Base-by-base conservation (phyloP, 2,113 vertebrate genomes). In the Lethenteron reissneri region DNA sequence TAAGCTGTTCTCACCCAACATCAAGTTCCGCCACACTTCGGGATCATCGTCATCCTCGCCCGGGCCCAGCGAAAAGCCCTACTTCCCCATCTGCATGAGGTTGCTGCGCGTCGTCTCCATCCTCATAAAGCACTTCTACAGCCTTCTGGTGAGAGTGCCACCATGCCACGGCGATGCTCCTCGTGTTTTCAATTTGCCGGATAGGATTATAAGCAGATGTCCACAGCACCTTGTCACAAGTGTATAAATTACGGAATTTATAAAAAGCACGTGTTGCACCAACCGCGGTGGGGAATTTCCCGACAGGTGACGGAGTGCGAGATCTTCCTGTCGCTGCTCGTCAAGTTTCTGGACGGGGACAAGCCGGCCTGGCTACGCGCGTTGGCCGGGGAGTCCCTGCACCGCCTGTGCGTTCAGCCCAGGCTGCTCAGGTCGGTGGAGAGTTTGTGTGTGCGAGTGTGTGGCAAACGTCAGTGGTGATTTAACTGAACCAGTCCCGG, bases 1-100 rank as follows among this genome's bases (percentile, higher is more conserved):
- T 80, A 99, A 99, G 79, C 92, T 99, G 68, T 99, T 99, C 80
- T 99, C 94, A 57, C 94, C 94, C 78, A 99, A 99, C 84, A 99
- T 99, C 79, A 99, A 99, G 79, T 99, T 99, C 80, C 85, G 94
- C 14, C 94, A 99, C 83, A 92, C 92, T 75, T 86, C 86, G 74
- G 83, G 79, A 73, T 41, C 41, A 41, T 83, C 86, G 1, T 81
- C 86, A 3, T 83, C 89, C 71, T 92, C 89, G 4, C 92, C 94
- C 10, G 90, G 86, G 56, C 89, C 92, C 15, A 87, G 92, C 70
- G 94, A 99, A 80, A 99, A 99, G 79, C 94, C 94, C 0, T 97
- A 99, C 73, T 99, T 99, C 76, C 94, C 94, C 75, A 99, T 99
- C 79, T 99, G 94, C 78, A 97, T 99, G 94, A 85, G 94, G 74